A percentile compares a stretch with the other conserved stretches of the same genome.
phyloP scores from a whole-genome alignment of 1,140 invertebrate species.

The Lerema accius region DNA sequence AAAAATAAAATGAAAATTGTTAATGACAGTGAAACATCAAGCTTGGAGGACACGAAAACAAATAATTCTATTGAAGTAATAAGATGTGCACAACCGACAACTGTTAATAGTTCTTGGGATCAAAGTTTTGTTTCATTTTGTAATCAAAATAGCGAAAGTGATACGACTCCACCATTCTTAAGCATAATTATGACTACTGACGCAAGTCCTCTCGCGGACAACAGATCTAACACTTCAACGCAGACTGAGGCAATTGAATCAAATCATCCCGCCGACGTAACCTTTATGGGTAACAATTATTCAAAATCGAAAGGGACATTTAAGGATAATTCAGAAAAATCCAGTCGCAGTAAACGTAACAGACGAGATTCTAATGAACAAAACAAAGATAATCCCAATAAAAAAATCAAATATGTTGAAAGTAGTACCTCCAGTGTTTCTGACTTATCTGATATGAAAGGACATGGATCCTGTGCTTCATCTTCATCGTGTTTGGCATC shows the following conservation, averaged over 20 bases:
- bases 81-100: conserved; percentile 52
- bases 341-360: conserved; percentile 53
- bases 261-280: conserved; percentile 47
- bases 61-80: conserved; percentile 66
- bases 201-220: conserved; percentile 42
- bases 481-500: conserved; percentile 49
- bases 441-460: conserved; percentile 49
- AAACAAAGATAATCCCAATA: conserved; percentile 49
- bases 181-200: conserved; percentile 61
- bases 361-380: conserved; percentile 60
- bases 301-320: conserved; percentile 53
- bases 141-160: conserved; percentile 48
- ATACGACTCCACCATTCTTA: conserved; percentile 58
- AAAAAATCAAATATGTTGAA: conserved; percentile 62
- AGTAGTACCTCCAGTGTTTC: conserved; percentile 52
- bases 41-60: conserved; percentile 14
- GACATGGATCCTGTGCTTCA: conserved; percentile 31
- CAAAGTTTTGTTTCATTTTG: conserved; percentile 46
- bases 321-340: conserved; percentile 51
- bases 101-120: conserved; percentile 67
- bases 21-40: conserved; percentile 41
- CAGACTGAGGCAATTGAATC: conserved; percentile 56
- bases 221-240: conserved; percentile 50
- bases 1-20: conserved; percentile 47
- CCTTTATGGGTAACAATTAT: conserved; percentile 59